Conservation (phyloP, 1,140 invertebrate genomes). For the Antheraea pernyi region DNA sequence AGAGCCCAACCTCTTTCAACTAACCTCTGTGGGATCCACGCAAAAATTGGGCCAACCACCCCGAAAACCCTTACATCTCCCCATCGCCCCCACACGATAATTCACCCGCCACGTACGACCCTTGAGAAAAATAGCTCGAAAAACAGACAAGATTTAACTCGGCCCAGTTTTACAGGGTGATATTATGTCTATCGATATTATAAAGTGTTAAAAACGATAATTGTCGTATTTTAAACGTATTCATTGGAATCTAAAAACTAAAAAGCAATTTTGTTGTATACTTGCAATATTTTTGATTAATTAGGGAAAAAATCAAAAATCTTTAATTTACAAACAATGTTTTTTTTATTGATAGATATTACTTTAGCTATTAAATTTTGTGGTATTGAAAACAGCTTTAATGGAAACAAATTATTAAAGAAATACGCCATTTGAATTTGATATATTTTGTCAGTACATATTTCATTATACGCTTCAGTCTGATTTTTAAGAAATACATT, state of each 20-base stretch:
- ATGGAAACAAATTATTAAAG: too few species aligned
- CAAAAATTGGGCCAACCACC: conserved; percentile 67
- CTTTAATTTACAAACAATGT: too few species aligned
- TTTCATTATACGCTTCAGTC: background rate
- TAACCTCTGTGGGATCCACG: conserved; percentile 42
- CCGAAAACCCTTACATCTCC: conserved; percentile 22
- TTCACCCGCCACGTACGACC: conserved; percentile 58
- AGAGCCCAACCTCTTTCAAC: conserved; percentile 42
- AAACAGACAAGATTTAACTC: conserved; percentile 70
- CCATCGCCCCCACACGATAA: conserved; percentile 45
- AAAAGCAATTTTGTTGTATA: too few species aligned
- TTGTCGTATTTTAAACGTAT: background rate
- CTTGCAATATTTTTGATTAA: too few species aligned
- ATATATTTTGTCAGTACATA: too few species aligned
- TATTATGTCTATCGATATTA: conserved; percentile 22
- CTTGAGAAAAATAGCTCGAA: conserved; percentile 77
- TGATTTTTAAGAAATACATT: background rate
- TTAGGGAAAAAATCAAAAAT: too few species aligned
- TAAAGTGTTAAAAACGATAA: conserved; percentile 4
- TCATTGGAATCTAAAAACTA: too few species aligned
- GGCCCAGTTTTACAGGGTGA: conserved; percentile 35
- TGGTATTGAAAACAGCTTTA: too few species aligned
- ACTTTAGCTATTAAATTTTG: too few species aligned
- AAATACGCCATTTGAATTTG: too few species aligned
- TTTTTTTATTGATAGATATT: too few species aligned